Evolutionary conservation across 2,797 vertebrate genomes (phyloP).

Genomic region (Bryconaethiops microstoma): DNA sequence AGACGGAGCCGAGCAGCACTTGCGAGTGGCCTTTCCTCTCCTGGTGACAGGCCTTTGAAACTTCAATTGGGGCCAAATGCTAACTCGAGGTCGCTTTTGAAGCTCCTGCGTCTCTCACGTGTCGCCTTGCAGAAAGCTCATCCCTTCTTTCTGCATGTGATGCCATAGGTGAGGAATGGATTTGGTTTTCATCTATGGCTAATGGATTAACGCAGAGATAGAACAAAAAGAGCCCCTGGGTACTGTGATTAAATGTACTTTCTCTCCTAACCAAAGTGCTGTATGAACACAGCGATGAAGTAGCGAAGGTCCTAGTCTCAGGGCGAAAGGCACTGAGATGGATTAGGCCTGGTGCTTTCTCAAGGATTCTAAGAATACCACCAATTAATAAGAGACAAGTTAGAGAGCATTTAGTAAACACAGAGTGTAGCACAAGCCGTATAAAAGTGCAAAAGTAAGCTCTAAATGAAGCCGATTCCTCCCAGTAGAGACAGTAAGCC

Average conservation of each 20-base stretch:
- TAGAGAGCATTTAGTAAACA: slow-evolving; percentile 26
- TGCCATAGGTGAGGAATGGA: slow-evolving; percentile 57
- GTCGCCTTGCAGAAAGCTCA: slow-evolving; percentile 49
- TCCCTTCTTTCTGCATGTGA: slow-evolving; percentile 37
- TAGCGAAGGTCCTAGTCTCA: slow-evolving; percentile 49
- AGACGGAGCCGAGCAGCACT: slow-evolving; percentile 9
- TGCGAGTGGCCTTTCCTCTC: slow-evolving; percentile 42
- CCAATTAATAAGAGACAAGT: slow-evolving; percentile 49
- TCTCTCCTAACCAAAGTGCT: slow-evolving; percentile 49
- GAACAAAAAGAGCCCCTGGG: slow-evolving; percentile 58
- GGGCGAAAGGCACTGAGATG: slow-evolving; percentile 39
- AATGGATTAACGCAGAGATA: slow-evolving; percentile 61
- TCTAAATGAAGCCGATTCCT: neutral
- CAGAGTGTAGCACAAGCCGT: slow-evolving; percentile 14
- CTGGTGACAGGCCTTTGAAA: slow-evolving; percentile 48
- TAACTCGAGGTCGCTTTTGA: slow-evolving; percentile 58
- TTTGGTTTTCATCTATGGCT: slow-evolving; percentile 59
- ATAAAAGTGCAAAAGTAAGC: slow-evolving; percentile 28
- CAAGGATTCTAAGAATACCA: slow-evolving; percentile 33
- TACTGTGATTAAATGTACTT: slow-evolving; percentile 37
- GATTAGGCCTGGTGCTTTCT: slow-evolving; percentile 48
- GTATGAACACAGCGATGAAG: slow-evolving; percentile 54
- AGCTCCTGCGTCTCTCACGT: slow-evolving; percentile 50
- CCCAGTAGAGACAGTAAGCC: slow-evolving; percentile 15
- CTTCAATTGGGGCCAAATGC: slow-evolving; percentile 53